Conservation (phyloP, 2,797 vertebrate genomes). For the Gobionotothen gibberifrons region DNA sequence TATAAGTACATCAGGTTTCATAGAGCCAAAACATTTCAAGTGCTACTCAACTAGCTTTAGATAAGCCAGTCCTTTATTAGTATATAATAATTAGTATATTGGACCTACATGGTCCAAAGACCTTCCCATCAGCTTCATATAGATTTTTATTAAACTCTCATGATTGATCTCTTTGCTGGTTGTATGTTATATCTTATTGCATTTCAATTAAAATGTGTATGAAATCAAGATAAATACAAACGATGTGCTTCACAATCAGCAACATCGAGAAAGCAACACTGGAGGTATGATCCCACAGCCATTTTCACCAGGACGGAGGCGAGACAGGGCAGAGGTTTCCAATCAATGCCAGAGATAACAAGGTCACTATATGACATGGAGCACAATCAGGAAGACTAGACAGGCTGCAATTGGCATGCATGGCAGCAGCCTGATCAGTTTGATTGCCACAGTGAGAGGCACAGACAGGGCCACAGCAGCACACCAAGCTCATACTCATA, state of each 20-base stretch:
- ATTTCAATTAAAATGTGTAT: conserved; percentile 3
- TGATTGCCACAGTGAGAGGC: conserved; percentile 28
- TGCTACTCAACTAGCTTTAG: no score
- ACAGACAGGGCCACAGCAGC: conserved; percentile 21
- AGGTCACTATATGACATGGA: conserved; percentile 44
- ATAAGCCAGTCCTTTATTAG: no score
- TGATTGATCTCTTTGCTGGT: background rate
- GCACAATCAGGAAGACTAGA: conserved; percentile 57
- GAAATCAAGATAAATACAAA: conserved; percentile 10
- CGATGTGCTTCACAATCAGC: conserved; percentile 1
- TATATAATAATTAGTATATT: no score
- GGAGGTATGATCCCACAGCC: background rate
- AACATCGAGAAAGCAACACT: background rate
- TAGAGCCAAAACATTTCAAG: no score
- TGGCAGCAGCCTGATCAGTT: conserved; percentile 31
- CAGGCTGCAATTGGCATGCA: conserved; percentile 61
- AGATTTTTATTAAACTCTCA: conserved; percentile 14
- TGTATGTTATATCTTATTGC: conserved; percentile 6
- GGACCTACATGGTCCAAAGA: no score
- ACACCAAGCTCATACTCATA: conserved; percentile 37
- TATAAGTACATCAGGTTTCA: no score
- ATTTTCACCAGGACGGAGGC: conserved; percentile 30
- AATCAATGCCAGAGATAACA: conserved; percentile 54
- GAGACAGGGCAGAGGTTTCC: conserved; percentile 26
- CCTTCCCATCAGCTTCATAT: conserved; percentile 6